phyloP scores from a whole-genome alignment of 2,888 invertebrate genomes.

The Arctia plantaginis region DNA sequence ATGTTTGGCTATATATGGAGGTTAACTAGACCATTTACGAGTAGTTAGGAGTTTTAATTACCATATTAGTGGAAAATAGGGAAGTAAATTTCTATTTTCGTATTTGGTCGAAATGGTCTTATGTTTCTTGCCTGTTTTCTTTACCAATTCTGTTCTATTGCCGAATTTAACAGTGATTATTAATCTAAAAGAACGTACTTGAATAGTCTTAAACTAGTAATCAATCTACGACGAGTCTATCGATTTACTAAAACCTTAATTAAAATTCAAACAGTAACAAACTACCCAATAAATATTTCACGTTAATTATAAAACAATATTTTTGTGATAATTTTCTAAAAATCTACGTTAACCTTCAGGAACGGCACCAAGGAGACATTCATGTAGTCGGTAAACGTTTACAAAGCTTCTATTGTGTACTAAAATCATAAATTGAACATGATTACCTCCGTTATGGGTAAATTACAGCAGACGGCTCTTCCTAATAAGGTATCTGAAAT shows the following conservation, averaged over 20 bases:
- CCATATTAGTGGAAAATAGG: neutral
- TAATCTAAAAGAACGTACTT: too few relatives aligned
- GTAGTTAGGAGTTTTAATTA: slow-evolving; percentile 14
- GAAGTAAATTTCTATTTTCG: neutral
- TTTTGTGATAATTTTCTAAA: neutral
- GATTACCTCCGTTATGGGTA: neutral
- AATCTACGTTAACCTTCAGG: neutral
- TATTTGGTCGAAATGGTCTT: neutral
- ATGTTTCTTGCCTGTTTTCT: neutral
- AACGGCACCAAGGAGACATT: neutral
- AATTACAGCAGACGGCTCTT: neutral
- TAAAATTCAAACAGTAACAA: neutral
- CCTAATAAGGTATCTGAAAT: slow-evolving; percentile 3
- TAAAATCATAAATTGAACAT: neutral
- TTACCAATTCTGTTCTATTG: neutral
- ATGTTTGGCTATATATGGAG: slow-evolving; percentile 3
- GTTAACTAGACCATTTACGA: slow-evolving; percentile 4
- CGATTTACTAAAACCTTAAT: too few relatives aligned
- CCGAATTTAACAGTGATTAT: neutral
- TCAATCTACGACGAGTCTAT: too few relatives aligned
- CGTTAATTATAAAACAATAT: neutral
- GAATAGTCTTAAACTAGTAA: too few relatives aligned
- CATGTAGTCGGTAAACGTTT: neutral
- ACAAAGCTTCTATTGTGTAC: neutral
- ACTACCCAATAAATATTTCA: neutral